Percentiles rank a stretch among this genome's conserved stretches.
phyloP scores from a whole-genome alignment of 2,888 invertebrate genomes.

The Junonia oenone region DNA sequence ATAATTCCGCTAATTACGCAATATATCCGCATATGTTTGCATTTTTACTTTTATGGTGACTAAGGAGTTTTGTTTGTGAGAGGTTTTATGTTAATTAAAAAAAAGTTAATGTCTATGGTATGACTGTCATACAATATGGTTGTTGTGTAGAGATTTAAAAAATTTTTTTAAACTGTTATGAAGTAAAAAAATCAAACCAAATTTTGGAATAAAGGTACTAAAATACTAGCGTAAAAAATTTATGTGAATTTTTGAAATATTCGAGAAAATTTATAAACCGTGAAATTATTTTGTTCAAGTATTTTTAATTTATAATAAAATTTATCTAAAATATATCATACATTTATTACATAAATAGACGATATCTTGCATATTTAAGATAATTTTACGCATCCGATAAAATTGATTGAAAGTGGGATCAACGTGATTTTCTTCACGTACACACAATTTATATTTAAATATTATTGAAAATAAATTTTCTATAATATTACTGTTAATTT shows the following conservation, averaged over 20 bases:
- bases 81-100: neutral
- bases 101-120: too few relatives aligned
- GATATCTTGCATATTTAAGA: neutral
- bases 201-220: too few relatives aligned
- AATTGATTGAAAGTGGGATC: constrained; percentile 9
- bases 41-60: constrained; percentile 13
- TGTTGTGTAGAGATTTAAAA: too few relatives aligned
- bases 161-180: too few relatives aligned
- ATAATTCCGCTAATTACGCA: constrained; percentile 27
- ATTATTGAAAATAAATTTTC: neutral
- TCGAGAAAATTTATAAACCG: too few relatives aligned
- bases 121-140: too few relatives aligned
- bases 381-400: constrained; percentile 6
- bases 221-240: too few relatives aligned
- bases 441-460: neutral
- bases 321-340: neutral
- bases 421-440: constrained; percentile 9
- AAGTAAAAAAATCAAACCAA: too few relatives aligned
- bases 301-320: too few relatives aligned
- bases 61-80: neutral
- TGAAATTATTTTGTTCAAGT: too few relatives aligned
- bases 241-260: too few relatives aligned
- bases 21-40: constrained; percentile 25
- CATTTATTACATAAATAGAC: neutral
- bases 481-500: neutral